Evolutionary conservation across 2,797 vertebrate species (phyloP).

Genomic region (Miichthys miiuy): DNA sequence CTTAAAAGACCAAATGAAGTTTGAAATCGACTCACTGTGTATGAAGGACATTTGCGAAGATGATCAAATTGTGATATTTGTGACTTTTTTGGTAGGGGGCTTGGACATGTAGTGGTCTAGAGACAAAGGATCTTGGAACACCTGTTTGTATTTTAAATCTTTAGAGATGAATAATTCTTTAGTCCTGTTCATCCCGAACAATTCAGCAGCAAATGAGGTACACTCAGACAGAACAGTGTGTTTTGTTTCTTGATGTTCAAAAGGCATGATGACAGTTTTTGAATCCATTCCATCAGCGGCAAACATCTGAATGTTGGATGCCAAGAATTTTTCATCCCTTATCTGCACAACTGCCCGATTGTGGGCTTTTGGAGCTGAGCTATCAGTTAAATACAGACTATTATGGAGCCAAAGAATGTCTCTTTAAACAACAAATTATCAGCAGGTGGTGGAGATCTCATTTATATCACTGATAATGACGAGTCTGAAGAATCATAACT

Average conservation of each 20-base stretch:
- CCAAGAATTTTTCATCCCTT: slow-evolving; percentile 31
- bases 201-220: slow-evolving; percentile 25
- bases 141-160: slow-evolving; percentile 44
- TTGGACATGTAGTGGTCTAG: neutral
- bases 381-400: slow-evolving; percentile 16
- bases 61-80: slow-evolving; percentile 1
- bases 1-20: neutral
- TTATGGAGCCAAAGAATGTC: slow-evolving; percentile 12
- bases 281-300: slow-evolving; percentile 33
- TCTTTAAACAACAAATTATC: slow-evolving; percentile 29
- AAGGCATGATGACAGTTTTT: slow-evolving; percentile 28
- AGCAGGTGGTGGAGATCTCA: slow-evolving; percentile 31
- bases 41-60: slow-evolving; percentile 1
- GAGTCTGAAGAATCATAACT: neutral
- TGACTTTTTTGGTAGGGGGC: neutral
- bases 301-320: slow-evolving; percentile 24
- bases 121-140: slow-evolving; percentile 39
- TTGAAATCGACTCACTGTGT: neutral
- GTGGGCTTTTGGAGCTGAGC: slow-evolving; percentile 7
- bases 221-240: neutral
- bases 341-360: slow-evolving; percentile 6
- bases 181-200: slow-evolving; percentile 44
- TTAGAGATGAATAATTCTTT: slow-evolving; percentile 28
- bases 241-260: slow-evolving; percentile 12
- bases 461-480: neutral